Evolutionary conservation across 2,888 invertebrate genomes (phyloP).

Genomic region (Priocnemis perturbator): DNA sequence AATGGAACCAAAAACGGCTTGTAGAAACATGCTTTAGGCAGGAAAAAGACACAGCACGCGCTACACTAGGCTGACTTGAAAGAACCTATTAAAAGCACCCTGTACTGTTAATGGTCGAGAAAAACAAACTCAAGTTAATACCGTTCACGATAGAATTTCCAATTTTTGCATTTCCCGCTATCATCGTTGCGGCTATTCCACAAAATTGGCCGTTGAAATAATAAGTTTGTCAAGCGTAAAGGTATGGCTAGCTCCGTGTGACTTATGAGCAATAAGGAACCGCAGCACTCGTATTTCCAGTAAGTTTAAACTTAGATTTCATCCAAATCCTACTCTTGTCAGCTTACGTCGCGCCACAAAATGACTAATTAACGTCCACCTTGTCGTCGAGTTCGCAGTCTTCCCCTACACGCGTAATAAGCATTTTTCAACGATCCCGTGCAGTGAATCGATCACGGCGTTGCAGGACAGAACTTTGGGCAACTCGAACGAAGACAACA

Average conservation of each 20-base stretch:
- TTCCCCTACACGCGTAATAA: too few relatives aligned
- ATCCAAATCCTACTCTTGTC: slow-evolving; percentile 57
- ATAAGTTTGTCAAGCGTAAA: too few relatives aligned
- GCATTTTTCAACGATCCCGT: too few relatives aligned
- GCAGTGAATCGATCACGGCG: too few relatives aligned
- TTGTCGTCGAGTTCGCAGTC: slow-evolving; percentile 6
- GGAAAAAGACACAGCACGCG: slow-evolving; percentile 46
- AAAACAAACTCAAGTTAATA: too few relatives aligned
- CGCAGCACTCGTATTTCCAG: slow-evolving; percentile 56
- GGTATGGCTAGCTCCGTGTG: too few relatives aligned
- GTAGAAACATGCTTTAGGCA: slow-evolving; percentile 34
- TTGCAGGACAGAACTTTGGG: too few relatives aligned
- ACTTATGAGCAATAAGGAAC: slow-evolving; percentile 49
- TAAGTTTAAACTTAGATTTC: slow-evolving; percentile 69
- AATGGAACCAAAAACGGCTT: slow-evolving; percentile 40
- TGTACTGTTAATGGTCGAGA: too few relatives aligned
- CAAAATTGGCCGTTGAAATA: too few relatives aligned
- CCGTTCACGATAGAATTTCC: too few relatives aligned
- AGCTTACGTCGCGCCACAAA: slow-evolving; percentile 51
- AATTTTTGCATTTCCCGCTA: too few relatives aligned
- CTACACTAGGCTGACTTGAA: slow-evolving; percentile 44
- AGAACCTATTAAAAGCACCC: slow-evolving; percentile 52
- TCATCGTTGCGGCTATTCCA: too few relatives aligned
- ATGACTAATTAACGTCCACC: slow-evolving; percentile 59
- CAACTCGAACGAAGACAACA: background rate